Percentiles rank a stretch among this genome's conserved stretches.
Evolutionary conservation across 2,113 vertebrate species (phyloP).

Genomic region (Aleadryas rufinucha): DNA sequence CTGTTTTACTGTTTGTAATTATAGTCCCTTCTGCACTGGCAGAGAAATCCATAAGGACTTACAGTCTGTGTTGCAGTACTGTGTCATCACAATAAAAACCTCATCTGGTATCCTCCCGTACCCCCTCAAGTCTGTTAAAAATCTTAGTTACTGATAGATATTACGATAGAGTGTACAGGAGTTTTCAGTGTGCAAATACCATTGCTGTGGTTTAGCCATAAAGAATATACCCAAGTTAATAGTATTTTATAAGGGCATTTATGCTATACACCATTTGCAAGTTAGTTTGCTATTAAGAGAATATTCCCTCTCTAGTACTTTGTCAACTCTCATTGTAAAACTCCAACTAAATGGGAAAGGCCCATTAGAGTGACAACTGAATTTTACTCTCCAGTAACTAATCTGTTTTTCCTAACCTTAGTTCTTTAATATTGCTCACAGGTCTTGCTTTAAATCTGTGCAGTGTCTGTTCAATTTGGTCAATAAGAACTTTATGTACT

Average conservation of each 20-base stretch:
- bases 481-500: not conserved
- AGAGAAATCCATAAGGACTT: not conserved
- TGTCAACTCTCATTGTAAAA: not conserved
- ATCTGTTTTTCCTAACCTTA: not conserved
- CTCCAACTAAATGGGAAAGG: not conserved
- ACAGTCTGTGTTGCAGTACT: not conserved
- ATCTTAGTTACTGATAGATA: not conserved
- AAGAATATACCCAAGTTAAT: not conserved
- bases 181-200: not conserved
- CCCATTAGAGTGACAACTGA: not conserved
- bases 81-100: not conserved
- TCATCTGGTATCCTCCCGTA: not conserved
- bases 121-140: not conserved
- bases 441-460: not conserved
- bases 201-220: not conserved
- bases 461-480: not conserved
- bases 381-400: not conserved
- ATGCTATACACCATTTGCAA: not conserved
- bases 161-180: fast-evolving
- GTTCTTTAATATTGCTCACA: not conserved
- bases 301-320: not conserved
- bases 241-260: not conserved
- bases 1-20: not conserved
- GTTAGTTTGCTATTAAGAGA: not conserved
- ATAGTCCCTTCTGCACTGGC: not conserved